Percentiles rank a stretch among this genome's conserved stretches.
phyloP scores from a whole-genome alignment of 2,113 vertebrate species.

The Proteles cristata region DNA sequence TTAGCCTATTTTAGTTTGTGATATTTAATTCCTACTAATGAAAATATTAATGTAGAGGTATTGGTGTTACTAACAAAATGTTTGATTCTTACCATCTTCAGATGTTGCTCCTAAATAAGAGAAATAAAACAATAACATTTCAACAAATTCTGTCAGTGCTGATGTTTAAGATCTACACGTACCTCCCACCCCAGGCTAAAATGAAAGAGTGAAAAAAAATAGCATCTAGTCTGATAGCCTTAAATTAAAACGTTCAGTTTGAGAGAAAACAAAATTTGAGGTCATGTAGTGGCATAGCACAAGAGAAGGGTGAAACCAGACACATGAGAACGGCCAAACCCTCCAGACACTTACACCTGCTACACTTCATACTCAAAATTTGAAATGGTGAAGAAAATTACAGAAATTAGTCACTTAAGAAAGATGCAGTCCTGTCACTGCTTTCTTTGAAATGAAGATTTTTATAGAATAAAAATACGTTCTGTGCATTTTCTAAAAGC shows the following conservation, averaged over 20 bases:
- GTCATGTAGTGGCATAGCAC: not conserved
- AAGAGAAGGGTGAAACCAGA: not conserved
- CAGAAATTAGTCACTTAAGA: constrained; percentile 22
- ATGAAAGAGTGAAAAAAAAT: constrained; percentile 13
- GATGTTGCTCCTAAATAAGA: constrained; percentile 92
- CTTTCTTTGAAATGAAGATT: constrained; percentile 7
- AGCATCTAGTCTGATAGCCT: not conserved
- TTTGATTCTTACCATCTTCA: constrained; percentile 93
- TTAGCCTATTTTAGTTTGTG: constrained; percentile 69
- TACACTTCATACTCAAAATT: not conserved
- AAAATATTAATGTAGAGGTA: constrained; percentile 77
- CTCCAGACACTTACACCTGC: not conserved
- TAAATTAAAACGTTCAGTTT: not conserved
- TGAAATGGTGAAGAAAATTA: constrained; percentile 44
- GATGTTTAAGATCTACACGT: not conserved
- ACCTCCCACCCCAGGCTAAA: constrained; percentile 39
- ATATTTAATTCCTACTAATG: constrained; percentile 71
- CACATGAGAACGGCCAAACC: constrained; percentile 36
- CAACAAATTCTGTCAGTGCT: constrained; percentile 76
- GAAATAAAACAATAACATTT: constrained; percentile 88
- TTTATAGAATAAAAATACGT: constrained; percentile 25
- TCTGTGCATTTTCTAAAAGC: constrained; percentile 39
- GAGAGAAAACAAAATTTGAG: constrained; percentile 23
- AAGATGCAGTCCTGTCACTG: constrained; percentile 28
- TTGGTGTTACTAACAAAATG: constrained; percentile 80